Evolutionary conservation across 1,140 invertebrate genomes (phyloP).

Genomic region (Holcopasites calliopsidis): DNA sequence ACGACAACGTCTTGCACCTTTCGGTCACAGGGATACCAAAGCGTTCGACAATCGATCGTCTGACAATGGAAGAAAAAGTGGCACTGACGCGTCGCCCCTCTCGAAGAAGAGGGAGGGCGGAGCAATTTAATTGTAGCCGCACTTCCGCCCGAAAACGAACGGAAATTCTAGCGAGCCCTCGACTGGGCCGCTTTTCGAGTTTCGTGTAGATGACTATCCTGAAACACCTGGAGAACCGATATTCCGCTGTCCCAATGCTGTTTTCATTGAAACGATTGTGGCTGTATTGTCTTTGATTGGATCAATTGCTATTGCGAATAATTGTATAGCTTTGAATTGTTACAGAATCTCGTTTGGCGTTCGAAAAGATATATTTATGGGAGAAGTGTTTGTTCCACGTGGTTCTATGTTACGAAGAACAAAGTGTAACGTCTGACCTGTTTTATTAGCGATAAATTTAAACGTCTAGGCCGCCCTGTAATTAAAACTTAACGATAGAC

Average conservation of each 20-base stretch:
- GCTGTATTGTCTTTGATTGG: no score
- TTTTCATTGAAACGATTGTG: no score
- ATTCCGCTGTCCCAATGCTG: no score
- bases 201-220: not conserved
- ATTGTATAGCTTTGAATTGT: no score
- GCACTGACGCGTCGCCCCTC: not conserved
- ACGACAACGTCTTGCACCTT: no score
- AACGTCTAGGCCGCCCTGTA: constrained; percentile 55
- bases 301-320: no score
- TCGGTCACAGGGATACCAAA: not conserved
- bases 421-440: constrained; percentile 25
- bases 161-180: constrained; percentile 55
- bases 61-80: constrained; percentile 16
- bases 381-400: not conserved
- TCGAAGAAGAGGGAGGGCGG: constrained; percentile 34
- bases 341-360: no score
- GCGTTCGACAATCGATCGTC: constrained; percentile 8
- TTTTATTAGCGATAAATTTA: constrained; percentile 67
- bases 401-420: constrained; percentile 12
- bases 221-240: constrained; percentile 8
- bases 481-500: constrained; percentile 65
- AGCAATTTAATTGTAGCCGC: constrained; percentile 56
- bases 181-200: constrained; percentile 26
- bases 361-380: not conserved
- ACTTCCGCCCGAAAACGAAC: constrained; percentile 48